Evolutionary conservation across 35 echinoderm and acorn worm species (phyloP).

Genomic region (Eucidaris tribuloides): DNA sequence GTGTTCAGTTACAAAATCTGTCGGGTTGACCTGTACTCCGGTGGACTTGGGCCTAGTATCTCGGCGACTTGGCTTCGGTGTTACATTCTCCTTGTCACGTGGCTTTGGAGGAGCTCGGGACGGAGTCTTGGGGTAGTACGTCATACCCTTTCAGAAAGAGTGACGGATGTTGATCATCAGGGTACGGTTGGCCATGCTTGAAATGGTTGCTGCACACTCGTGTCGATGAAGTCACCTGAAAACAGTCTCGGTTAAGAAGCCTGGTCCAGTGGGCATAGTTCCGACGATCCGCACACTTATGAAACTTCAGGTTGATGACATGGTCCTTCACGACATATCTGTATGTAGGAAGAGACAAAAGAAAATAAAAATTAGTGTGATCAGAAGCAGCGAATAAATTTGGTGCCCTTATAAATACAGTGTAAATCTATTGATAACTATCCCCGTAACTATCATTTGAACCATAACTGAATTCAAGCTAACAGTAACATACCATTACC

Average conservation of each 20-base stretch:
- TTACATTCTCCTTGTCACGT: background rate
- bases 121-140: background rate
- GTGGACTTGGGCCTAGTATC: background rate
- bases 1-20: slow-evolving; percentile 2
- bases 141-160: slow-evolving; percentile 37
- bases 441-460: too few species aligned
- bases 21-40: background rate
- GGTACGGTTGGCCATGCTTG: slow-evolving; percentile 55
- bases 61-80: background rate
- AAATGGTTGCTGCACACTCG: slow-evolving; percentile 75
- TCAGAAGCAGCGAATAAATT: too few species aligned
- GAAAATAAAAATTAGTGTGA: too few species aligned
- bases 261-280: slow-evolving; percentile 42
- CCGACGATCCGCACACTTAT: slow-evolving; percentile 30
- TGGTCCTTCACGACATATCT: slow-evolving; percentile 49
- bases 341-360: background rate
- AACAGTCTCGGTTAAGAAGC: slow-evolving; percentile 27
- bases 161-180: slow-evolving; percentile 29
- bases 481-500: too few species aligned
- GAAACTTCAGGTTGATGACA: slow-evolving; percentile 46
- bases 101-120: background rate
- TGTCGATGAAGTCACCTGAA: slow-evolving; percentile 28
- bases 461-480: too few species aligned
- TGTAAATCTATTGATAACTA: too few species aligned
- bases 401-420: too few species aligned